phyloP scores from a whole-genome alignment of 1,140 invertebrate genomes.

The Formica exsecta region DNA sequence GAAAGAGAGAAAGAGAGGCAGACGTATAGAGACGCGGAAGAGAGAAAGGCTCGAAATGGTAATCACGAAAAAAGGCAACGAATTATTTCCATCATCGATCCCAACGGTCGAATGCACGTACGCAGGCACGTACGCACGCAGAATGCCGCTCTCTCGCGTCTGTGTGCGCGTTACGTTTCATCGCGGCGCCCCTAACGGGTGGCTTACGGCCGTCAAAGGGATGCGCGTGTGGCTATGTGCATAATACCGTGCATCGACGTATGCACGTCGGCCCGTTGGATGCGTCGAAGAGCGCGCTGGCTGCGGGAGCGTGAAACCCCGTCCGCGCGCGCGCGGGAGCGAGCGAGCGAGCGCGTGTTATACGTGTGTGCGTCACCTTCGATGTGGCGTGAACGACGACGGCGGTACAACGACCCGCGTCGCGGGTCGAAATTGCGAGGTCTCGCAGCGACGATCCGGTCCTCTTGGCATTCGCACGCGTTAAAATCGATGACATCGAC shows the following conservation, averaged over 20 bases:
- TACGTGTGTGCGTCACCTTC: conserved; percentile 65
- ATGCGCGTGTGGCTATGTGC: conserved; percentile 78
- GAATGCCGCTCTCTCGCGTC: conserved; percentile 38
- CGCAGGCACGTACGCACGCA: conserved; percentile 55
- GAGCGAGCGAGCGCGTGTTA: too few species aligned
- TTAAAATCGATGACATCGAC: conserved; percentile 64
- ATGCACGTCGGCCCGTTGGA: conserved; percentile 51
- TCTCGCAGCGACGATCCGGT: conserved; percentile 72
- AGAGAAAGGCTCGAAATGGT: conserved; percentile 75
- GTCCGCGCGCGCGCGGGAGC: background rate
- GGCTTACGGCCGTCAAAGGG: conserved; percentile 82
- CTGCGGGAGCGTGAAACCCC: conserved; percentile 54
- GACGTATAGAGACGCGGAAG: conserved; percentile 31
- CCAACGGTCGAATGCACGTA: conserved; percentile 63
- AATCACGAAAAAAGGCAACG: conserved; percentile 81
- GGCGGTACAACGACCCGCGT: conserved; percentile 76
- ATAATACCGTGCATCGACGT: conserved; percentile 76
- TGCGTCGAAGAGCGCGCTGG: conserved; percentile 54
- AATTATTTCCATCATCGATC: conserved; percentile 83
- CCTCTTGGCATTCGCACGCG: conserved; percentile 64
- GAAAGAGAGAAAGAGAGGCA: conserved; percentile 3
- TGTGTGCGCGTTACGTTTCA: conserved; percentile 71
- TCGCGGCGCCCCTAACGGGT: conserved; percentile 77
- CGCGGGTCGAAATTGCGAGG: conserved; percentile 77
- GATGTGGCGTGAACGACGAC: conserved; percentile 70